Base-by-base conservation (phyloP, 2,888 invertebrate genomes). In the Pseudolycoriella hygida region DNA sequence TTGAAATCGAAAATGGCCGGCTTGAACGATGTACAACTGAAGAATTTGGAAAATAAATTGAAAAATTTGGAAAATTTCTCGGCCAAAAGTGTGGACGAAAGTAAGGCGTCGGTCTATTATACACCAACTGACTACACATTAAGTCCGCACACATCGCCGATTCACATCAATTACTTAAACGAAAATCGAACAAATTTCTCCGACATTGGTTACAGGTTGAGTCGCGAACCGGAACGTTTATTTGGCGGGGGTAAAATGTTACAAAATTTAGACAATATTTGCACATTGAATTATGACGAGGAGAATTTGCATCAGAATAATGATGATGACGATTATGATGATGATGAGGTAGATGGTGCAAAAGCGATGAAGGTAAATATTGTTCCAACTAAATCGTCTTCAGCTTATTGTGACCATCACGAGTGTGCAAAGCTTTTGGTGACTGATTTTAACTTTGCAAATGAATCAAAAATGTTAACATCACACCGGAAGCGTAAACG, bases 61-160 rank as follows among this genome's bases (percentile, higher is more conserved):
- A 40, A 40, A 17, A 4, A 25, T 25, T 3, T 40, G 18, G 40
- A 42, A 32, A 31, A 19, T 38, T 43, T 44, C 50, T 57, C 60
- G 40, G 44, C 53, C 1, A 54, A 53, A 46, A 52, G 53, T 39
- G 48, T 51, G 44, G 53, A 53, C 42, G 76, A 77, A 5, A 82
- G 81, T 62, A 76, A 72, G 59, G 67, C 76, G 55, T 81, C 81
- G 43, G 73, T 86, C 44, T 87, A 87, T 62, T 87, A 84, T 65
- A 86, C 87, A 42, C 86, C 87, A 11, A 80, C 80, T 3, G 83
- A 82, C 59, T 60, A 77, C 30, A 79, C 79, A 2, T 53, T 74
- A 50, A 70, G 70, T 44, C 69, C 68, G 20, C 70, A 70, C 49
- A 57, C 57, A 18, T 56, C 64, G 19, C 59, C 56, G 48, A 72